Evolutionary conservation across 2,113 vertebrate species (phyloP).

Genomic region (Pseudonaja textilis): DNA sequence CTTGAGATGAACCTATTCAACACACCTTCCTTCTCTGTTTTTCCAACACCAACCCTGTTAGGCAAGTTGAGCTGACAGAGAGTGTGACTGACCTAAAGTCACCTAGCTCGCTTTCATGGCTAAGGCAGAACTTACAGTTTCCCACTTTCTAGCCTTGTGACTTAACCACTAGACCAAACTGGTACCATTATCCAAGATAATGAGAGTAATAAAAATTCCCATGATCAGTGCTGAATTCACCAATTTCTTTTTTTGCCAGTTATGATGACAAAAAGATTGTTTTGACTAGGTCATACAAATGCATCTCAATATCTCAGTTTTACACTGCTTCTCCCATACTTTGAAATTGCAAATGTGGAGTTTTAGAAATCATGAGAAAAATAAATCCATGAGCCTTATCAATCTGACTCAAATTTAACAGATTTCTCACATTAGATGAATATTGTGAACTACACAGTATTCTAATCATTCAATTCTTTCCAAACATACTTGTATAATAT

Average conservation of each 20-base stretch:
- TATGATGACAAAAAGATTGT: not conserved
- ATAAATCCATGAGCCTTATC: not conserved
- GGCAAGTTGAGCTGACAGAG: too few relatives aligned
- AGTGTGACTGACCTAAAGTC: too few relatives aligned
- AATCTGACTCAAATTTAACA: not conserved
- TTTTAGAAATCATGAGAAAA: not conserved
- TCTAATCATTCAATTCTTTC: not conserved
- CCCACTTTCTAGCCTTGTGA: too few relatives aligned
- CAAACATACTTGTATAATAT: not conserved
- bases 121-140: too few relatives aligned
- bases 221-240: not conserved
- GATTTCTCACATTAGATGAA: not conserved
- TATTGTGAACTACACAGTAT: not conserved
- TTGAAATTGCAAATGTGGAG: not conserved
- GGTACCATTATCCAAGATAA: not conserved
- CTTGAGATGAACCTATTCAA: too few relatives aligned
- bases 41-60: too few relatives aligned
- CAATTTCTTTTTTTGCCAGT: not conserved
- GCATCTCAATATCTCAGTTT: not conserved
- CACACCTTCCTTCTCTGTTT: too few relatives aligned
- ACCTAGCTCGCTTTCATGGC: too few relatives aligned
- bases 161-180: too few relatives aligned
- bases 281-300: not conserved
- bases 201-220: not conserved
- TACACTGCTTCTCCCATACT: not conserved